phyloP scores from a whole-genome alignment of 2,797 vertebrate genomes.

The Macrochelys suwanniensis region DNA sequence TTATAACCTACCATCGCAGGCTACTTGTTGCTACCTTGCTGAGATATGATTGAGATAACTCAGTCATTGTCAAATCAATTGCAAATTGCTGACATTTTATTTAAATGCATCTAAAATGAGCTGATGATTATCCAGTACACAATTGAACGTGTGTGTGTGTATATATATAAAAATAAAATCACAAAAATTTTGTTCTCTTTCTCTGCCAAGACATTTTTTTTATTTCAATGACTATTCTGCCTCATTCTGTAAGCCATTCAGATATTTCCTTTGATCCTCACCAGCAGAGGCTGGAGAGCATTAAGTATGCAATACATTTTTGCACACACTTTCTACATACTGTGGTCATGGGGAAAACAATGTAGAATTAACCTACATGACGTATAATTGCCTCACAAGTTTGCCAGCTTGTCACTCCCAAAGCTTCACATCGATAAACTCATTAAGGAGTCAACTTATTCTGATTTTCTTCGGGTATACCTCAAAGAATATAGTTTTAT shows the following conservation, averaged over 20 bases:
- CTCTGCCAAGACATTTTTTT: neutral
- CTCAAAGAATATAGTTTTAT: neutral
- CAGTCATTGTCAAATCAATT: neutral
- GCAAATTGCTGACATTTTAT: neutral
- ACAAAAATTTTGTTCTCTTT: neutral
- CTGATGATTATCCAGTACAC: neutral
- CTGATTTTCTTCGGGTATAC: neutral
- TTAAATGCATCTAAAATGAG: conserved; percentile 9
- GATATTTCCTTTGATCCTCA: conserved; percentile 30
- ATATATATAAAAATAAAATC: too few species aligned
- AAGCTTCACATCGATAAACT: neutral
- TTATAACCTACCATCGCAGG: neutral
- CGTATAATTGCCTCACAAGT: neutral
- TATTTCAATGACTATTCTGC: neutral
- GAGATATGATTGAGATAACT: neutral
- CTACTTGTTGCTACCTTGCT: neutral
- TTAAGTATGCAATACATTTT: neutral
- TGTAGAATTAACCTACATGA: neutral
- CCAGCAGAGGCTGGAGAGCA: conserved; percentile 8
- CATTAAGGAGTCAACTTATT: neutral
- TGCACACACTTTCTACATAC: neutral
- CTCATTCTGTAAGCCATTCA: neutral
- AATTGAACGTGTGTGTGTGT: neutral
- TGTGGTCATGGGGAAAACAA: neutral
- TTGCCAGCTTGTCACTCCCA: neutral